Evolutionary conservation across 2,797 vertebrate species (phyloP), one percentile per base, ranked within the genome.

Genomic region (Scarus forsteni): DNA sequence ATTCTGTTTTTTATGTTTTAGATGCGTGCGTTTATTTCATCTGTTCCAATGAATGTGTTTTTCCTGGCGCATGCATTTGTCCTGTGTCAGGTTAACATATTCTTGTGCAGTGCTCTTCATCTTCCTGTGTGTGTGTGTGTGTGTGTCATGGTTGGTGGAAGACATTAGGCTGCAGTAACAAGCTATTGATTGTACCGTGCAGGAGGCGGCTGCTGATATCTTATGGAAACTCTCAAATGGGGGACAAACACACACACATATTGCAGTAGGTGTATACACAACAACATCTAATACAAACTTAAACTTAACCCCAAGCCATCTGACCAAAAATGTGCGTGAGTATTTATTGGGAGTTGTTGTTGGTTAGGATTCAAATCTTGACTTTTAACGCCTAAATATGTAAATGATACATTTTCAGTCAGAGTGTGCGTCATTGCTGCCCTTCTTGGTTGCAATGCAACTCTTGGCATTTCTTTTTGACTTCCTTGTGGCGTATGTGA

Each of bases 181-280:
- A 89, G 86, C 72, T 91, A 91, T 92, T 86, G 90, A 92, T 92
- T 85, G 78, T 58, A 70, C 69, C 42, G 60, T 62, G 66, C 46
- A 5, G 69, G 66, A 83, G 72, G 78, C 62, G 69, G 77, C 83
- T 75, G 81, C 84, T 86, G 80, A 85, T 88, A 75, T 88, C 71
- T 81, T 68, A 84, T 71, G 77, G 81, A 89, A 85, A 86, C 10
- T n/a, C 76, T 73, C 70, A 65, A 83, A 72, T 42, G 42, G 72
- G 44, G 71, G 77, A 42, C 13, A 38, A 13, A 75, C 64, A 8
- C 75, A 64, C 57, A 45, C 46, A 60, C 56, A 79, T 55, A 39
- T 19, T 14, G 19, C 19, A 55, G 52, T 53, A 79, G 66, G 64
- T 59, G 34, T 34, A 55, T 60, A 86, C 73, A 65, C 60, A 60